A percentile compares a stretch with the other conserved stretches of the same genome.
These are phyloP conservation scores for Drosophila helvetica DNA, from an alignment of 2,888 invertebrate genomes.

Conservation along the genomic window DNA sequence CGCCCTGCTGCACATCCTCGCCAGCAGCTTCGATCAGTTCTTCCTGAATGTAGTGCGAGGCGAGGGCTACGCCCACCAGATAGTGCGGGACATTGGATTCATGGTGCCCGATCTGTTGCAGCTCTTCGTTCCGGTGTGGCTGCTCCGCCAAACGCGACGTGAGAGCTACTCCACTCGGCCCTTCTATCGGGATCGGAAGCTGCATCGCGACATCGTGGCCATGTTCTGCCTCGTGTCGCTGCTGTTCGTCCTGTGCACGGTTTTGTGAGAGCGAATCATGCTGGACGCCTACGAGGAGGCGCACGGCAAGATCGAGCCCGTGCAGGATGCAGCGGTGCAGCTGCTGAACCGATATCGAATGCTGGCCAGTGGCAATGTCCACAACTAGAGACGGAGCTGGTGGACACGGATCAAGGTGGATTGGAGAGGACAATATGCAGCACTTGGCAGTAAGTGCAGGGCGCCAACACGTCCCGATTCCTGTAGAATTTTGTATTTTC, in stretches of 20 bases:
- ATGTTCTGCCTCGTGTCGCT: conserved; percentile 83
- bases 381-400: conserved; percentile 46
- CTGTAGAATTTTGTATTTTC: conserved; percentile 55
- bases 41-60: conserved; percentile 86
- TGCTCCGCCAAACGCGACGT: conserved; percentile 83
- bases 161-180: conserved; percentile 82
- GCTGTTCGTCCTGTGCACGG: conserved; percentile 83
- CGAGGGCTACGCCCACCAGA: conserved; percentile 88
- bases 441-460: conserved; percentile 57
- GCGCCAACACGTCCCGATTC: conserved; percentile 46
- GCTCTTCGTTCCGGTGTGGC: conserved; percentile 86
- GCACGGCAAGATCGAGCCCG: conserved; percentile 64
- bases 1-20: conserved; percentile 86
- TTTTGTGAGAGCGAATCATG: conserved; percentile 82
- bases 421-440: conserved; percentile 62
- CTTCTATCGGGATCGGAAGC: conserved; percentile 82
- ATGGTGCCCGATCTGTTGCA: conserved; percentile 88
- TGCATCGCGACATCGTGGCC: conserved; percentile 82
- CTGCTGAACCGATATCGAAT: conserved; percentile 67
- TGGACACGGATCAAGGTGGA: conserved; percentile 28
- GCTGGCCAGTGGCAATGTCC: conserved; percentile 66
- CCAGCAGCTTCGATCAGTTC: conserved; percentile 88
- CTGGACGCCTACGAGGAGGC: conserved; percentile 62
- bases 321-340: conserved; percentile 61
- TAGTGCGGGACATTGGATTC: conserved; percentile 87